Percentiles rank a stretch among this genome's conserved stretches.
Conservation (phyloP, 1,140 invertebrate genomes). For the Diuraphis noxia region DNA sequence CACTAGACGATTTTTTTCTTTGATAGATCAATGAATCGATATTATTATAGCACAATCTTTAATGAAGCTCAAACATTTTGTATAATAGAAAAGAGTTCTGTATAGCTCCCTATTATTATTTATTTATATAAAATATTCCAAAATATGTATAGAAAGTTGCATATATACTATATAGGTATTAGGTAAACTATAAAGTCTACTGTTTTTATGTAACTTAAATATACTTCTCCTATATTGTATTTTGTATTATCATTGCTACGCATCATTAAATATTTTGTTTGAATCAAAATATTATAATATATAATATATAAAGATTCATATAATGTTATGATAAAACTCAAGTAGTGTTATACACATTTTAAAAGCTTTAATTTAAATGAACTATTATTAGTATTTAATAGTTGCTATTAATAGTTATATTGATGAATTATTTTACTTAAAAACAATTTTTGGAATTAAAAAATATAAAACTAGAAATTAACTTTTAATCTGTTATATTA, state of each 20-base stretch:
- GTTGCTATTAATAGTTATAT: too few relatives aligned
- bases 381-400: too few relatives aligned
- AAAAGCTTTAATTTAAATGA: too few relatives aligned
- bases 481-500: neutral
- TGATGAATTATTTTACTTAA: too few relatives aligned
- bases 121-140: neutral
- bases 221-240: too few relatives aligned
- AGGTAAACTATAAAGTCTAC: neutral
- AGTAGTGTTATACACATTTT: too few relatives aligned
- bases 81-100: neutral
- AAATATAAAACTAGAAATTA: neutral
- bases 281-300: too few relatives aligned
- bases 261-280: too few relatives aligned
- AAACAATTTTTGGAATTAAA: neutral
- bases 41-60: neutral
- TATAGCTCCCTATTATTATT: neutral
- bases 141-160: neutral
- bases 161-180: too few relatives aligned
- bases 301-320: too few relatives aligned
- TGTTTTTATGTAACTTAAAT: neutral
- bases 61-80: neutral
- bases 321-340: too few relatives aligned
- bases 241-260: too few relatives aligned
- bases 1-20: neutral
- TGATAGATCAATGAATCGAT: neutral